Base-by-base conservation (phyloP, 2,888 invertebrate genomes). In the Ernsta delagoae region DNA sequence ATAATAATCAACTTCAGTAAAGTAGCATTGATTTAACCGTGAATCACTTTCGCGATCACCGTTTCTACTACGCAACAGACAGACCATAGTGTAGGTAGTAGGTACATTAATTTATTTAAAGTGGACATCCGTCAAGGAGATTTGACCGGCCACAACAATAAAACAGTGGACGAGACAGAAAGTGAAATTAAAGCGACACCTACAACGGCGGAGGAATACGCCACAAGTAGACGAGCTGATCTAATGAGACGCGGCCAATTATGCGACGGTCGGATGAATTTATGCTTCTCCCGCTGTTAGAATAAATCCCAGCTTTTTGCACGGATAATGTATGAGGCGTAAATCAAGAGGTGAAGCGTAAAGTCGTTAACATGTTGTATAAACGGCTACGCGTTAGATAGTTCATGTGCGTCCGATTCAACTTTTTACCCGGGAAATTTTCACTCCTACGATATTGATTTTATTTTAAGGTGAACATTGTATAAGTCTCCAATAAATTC, bases 221-320 rank as follows among this genome's bases (percentile, higher is more conserved):
- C 71, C 79, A 74, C 72, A 79, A 59, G 65, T 65, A 65, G 65
- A 65, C 65, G 59, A 77, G 79, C 78, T 79, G 77, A 83, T 84
- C 79, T 82, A 83, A 84, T 80, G 78, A 81, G 80, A 82, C 82
- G 76, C 71, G 73, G 73, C 77, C 78, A 83, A 84, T 84, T 84
- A 81, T 75, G 74, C 66, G 71, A 74, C 71, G 76, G 73, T 72
- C 74, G 72, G 73, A 74, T 12, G 57, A 63, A 68, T 68, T 62
- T 62, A 68, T 63, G 68, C 67, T 7, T 16, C 45, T 60, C 54
- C 24, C 54, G 41, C 59, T 53, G 61, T 67, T 61, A 61, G 56
- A 67, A 67, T 67, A 61, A 68, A 68, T 62, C 62, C 61, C 24
- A 56, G 62, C 62, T 68, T 68, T 68, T 68, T 69, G 62, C 68